Evolutionary conservation across 2,797 vertebrate genomes (phyloP), one percentile per base, ranked within the genome.

Genomic region (Sitta carolinensis): DNA sequence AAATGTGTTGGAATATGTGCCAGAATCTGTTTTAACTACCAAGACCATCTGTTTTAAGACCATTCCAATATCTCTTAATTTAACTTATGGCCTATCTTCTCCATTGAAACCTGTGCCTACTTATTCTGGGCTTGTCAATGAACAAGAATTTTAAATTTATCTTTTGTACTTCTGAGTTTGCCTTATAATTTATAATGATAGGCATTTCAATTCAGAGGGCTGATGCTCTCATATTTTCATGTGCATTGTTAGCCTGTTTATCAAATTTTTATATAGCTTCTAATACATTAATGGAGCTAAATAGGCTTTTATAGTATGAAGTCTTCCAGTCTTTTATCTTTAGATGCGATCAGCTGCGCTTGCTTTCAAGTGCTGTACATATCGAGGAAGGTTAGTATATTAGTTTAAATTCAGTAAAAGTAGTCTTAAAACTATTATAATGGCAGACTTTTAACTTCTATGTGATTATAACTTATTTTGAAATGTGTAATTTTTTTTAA

Each of bases 401-500:
- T 64, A 38, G 16, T 55, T 81, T 72, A 70, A 78, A 17, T 91
- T 75, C 27, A 25, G 10, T 85, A 78, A 47, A 30, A 30, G 11
- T 82, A 42, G 62, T 72, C n/a, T 91, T 93, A 84, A 90, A 90
- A 54, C n/a, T 79, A 8, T 84, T 94, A 75, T 89, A 43, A 43
- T 76, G 40, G 4, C 43, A 83, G 20, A 62, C 26, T 59, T 82
- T n/a, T 67, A 87, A 51, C 57, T 85, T 72, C 16, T 67, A 15
- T 74, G 32, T 68, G 21, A 87, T 36, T 82, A 36, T 93, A 94
- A 90, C 36, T 87, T 95, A 90, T 58, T 95, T 91, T 70, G 25
- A 74, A 64, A 64, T 72, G n/a, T 86, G 26, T 38, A 15, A 21
- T 21, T 6, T 48, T 52, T 64, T 79, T 86, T 91, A 43, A 29